Conservation (phyloP, 2,888 invertebrate genomes). For the Malacosoma neustria region DNA sequence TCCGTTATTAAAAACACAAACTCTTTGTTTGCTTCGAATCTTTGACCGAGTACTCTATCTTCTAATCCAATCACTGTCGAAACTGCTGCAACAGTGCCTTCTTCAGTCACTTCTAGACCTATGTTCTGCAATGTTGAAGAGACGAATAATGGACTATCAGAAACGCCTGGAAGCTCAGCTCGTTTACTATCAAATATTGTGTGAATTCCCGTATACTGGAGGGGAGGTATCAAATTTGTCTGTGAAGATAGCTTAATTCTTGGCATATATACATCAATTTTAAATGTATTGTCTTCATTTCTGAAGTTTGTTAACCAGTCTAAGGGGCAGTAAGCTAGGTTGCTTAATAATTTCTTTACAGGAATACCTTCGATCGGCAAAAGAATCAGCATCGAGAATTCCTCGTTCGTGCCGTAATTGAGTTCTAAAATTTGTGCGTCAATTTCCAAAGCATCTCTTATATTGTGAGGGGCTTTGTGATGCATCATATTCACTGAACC, state of each 20-base stretch:
- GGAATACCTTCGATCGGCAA: constrained; percentile 75
- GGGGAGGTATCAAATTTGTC: constrained; percentile 51
- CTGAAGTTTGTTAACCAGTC: constrained; percentile 67
- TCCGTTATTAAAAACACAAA: constrained; percentile 80
- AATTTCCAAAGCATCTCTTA: constrained; percentile 65
- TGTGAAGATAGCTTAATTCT: constrained; percentile 71
- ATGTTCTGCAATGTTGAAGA: constrained; percentile 80
- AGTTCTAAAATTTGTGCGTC: constrained; percentile 79
- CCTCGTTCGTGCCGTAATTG: constrained; percentile 77
- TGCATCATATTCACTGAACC: constrained; percentile 85
- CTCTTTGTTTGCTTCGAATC: constrained; percentile 78
- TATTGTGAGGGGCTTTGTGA: constrained; percentile 74
- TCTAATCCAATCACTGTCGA: constrained; percentile 69
- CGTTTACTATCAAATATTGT: constrained; percentile 74
- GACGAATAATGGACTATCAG: constrained; percentile 70
- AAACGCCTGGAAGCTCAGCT: constrained; percentile 77
- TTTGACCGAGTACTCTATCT: constrained; percentile 59
- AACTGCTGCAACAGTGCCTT: constrained; percentile 81
- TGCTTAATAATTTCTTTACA: constrained; percentile 60
- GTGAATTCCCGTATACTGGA: constrained; percentile 76
- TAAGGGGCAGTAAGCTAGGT: constrained; percentile 58
- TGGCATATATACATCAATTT: constrained; percentile 76
- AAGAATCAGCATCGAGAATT: constrained; percentile 78
- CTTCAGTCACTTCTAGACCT: constrained; percentile 82
- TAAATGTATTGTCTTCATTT: constrained; percentile 46